Percentiles rank a stretch among this genome's conserved stretches.
Conservation (phyloP, 1,140 invertebrate species). For the Sarcophaga peregrina region DNA sequence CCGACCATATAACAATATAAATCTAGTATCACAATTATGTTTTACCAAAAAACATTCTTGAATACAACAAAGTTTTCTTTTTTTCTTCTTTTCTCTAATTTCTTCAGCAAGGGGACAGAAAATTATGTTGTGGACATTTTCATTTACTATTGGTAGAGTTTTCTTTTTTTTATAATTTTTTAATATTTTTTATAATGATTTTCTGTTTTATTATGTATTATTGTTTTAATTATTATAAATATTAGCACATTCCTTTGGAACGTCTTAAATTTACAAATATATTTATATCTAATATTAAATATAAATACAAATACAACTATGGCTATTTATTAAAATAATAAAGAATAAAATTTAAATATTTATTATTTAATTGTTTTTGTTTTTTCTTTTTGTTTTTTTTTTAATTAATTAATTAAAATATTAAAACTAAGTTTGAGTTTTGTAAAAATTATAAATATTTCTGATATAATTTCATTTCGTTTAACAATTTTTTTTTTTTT, state of each 20-base stretch:
- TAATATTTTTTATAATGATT: neutral
- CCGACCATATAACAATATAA: too few relatives aligned
- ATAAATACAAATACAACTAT: slow-evolving; percentile 37
- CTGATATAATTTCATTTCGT: neutral
- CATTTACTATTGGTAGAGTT: neutral
- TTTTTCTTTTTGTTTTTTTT: neutral
- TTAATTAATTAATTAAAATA: neutral
- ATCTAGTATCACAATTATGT: too few relatives aligned
- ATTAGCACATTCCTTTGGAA: slow-evolving; percentile 39
- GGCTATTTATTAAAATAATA: slow-evolving; percentile 29
- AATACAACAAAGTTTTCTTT: too few relatives aligned
- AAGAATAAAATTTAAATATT: neutral
- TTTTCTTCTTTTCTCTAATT: too few relatives aligned
- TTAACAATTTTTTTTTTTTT: slow-evolving; percentile 41
- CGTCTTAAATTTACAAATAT: slow-evolving; percentile 34
- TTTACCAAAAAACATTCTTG: too few relatives aligned
- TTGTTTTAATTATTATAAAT: neutral
- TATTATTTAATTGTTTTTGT: too few relatives aligned
- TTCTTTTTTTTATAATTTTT: too few relatives aligned
- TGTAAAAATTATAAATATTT: slow-evolving; percentile 22
- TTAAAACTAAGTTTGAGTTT: slow-evolving; percentile 20
- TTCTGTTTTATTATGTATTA: slow-evolving; percentile 13
- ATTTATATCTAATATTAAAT: slow-evolving; percentile 39
- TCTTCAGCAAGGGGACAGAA: too few relatives aligned
- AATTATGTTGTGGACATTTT: neutral